Evolutionary conservation across 2,888 invertebrate genomes (phyloP), one percentile per base, ranked within the genome.

Genomic region (Phlogophora meticulosa): DNA sequence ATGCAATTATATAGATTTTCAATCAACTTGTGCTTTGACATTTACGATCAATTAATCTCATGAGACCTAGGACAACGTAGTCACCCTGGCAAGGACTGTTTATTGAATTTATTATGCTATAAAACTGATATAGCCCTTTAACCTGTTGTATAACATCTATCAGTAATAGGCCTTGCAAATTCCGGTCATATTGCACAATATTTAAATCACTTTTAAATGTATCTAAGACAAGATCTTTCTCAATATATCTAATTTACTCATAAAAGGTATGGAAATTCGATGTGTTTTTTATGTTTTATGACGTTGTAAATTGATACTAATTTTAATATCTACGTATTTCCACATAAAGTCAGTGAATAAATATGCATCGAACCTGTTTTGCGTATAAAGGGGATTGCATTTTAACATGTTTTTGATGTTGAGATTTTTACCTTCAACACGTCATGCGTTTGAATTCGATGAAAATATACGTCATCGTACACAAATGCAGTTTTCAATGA

Each of bases 361-460:
- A 62, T 78, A 68, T 67, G 57, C 59, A 62, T 64, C n/a, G 28
- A 80, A 76, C 82, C 62, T 22, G 82, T 81, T 81, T 66, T 59
- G 24, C 15, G 28, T 52, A 49, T 56, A 43, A 38, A 66, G 55
- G 58, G 55, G 56, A 66, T 57, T 64, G 42, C 28, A 58, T 64
- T 64, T 56, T 48, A 77, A 68, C 64, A 74, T 64, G 78, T 78
- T 81, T 64, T 60, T 52, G 34, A 24, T 48, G 40, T 59, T 59
- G n/a, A 55, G 34, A 32, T 61, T 62, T 60, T 67, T 67, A 56
- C 28, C 34, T 46, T 60, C 24, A 15, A 43, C 24, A 55, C 61
- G 66, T 66, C 73, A 77, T 55, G 13, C 7, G 20, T 55, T 52
- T 45, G 45, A 55, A 55, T 59, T 59, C 38, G 58, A 51, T 22